A percentile compares a stretch with the other conserved stretches of the same genome.
phyloP scores from a whole-genome alignment of 35 echinoderm and acorn worm genomes.

The Diadema setosum region DNA sequence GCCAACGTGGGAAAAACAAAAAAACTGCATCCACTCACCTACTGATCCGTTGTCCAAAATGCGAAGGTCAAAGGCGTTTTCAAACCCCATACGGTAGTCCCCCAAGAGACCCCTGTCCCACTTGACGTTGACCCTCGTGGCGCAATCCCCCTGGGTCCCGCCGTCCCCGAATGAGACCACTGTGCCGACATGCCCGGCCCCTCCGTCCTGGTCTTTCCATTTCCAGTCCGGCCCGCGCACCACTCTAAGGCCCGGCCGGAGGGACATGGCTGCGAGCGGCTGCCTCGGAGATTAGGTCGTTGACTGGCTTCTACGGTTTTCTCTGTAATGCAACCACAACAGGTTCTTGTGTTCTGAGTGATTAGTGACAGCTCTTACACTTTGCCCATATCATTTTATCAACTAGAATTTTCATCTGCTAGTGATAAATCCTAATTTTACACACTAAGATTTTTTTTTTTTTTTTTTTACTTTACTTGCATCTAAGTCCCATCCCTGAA shows the following conservation, averaged over 20 bases:
- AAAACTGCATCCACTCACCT: slow-evolving; percentile 13
- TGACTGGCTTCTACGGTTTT: too few species aligned
- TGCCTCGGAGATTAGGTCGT: too few species aligned
- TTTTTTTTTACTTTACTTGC: too few species aligned
- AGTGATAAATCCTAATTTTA: too few species aligned
- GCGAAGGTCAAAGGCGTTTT: slow-evolving; percentile 35
- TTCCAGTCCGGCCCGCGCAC: slow-evolving; percentile 75
- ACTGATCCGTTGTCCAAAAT: slow-evolving; percentile 66
- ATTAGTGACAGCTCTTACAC: too few species aligned
- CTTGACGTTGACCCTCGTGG: not conserved
- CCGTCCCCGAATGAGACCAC: slow-evolving; percentile 11
- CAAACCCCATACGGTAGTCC: slow-evolving; percentile 49
- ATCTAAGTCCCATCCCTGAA: too few species aligned
- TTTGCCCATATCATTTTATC: too few species aligned
- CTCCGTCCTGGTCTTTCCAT: slow-evolving; percentile 70
- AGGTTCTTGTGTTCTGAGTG: too few species aligned
- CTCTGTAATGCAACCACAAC: too few species aligned
- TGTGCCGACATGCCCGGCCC: slow-evolving; percentile 48
- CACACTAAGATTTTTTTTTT: too few species aligned
- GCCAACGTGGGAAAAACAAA: not conserved
- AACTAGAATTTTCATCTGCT: too few species aligned
- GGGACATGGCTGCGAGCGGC: not conserved
- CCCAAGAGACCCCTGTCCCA: slow-evolving; percentile 56
- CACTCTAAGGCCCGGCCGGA: slow-evolving; percentile 35
- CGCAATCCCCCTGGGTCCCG: not conserved